A percentile compares a stretch with the other conserved stretches of the same genome.
Conservation (phyloP, 2,888 invertebrate genomes). For the Norana najaformis region DNA sequence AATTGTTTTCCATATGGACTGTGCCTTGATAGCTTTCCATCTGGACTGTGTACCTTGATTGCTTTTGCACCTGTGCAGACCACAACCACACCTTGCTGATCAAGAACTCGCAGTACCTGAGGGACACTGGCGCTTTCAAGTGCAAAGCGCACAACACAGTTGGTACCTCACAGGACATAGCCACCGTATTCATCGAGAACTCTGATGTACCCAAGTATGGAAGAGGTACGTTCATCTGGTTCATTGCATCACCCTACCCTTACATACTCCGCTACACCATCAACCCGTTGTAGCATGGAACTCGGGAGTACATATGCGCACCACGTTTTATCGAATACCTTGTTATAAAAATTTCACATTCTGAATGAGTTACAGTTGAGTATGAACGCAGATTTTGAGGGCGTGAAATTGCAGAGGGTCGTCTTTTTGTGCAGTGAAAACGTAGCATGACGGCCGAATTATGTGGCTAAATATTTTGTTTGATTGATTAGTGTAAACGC, state of each 20-base stretch:
- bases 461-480: too few species aligned
- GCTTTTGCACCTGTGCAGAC: background rate
- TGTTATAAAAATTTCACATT: too few species aligned
- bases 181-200: constrained; percentile 65
- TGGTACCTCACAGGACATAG: constrained; percentile 73
- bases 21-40: background rate
- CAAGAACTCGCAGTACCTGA: background rate
- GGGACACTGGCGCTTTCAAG: constrained; percentile 77
- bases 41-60: too few species aligned
- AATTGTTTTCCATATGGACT: background rate
- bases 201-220: background rate
- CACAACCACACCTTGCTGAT: background rate
- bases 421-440: too few species aligned
- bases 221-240: background rate
- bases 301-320: too few species aligned
- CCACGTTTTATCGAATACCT: too few species aligned
- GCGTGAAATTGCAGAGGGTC: too few species aligned
- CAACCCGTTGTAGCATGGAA: too few species aligned
- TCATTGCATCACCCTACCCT: background rate
- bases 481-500: too few species aligned
- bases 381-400: too few species aligned
- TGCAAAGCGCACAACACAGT: constrained; percentile 73
- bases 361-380: too few species aligned
- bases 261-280: background rate
- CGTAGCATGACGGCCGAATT: too few species aligned